phyloP scores from a whole-genome alignment of 2,888 invertebrate genomes.

The Acrobasis repandana region DNA sequence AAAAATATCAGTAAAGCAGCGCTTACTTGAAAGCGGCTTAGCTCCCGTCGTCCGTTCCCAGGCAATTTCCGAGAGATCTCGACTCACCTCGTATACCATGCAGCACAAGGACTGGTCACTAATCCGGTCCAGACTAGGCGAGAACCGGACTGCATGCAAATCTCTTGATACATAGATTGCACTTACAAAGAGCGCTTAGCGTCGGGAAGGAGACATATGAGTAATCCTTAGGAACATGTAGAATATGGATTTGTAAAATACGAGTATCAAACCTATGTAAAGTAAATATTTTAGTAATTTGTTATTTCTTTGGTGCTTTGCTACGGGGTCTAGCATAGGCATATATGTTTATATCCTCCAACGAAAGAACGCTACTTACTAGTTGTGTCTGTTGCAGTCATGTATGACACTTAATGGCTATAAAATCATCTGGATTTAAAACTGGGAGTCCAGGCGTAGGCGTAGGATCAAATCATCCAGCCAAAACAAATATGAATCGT shows the following conservation, averaged over 20 bases:
- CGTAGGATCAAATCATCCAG: too few relatives aligned
- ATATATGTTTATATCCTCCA: too few relatives aligned
- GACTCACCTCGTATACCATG: conserved; percentile 8
- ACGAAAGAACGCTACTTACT: too few relatives aligned
- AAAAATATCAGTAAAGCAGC: not conserved
- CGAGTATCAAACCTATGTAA: too few relatives aligned
- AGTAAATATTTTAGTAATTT: too few relatives aligned
- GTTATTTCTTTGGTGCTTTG: too few relatives aligned
- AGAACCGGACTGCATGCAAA: conserved; percentile 18
- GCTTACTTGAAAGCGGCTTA: conserved; percentile 7
- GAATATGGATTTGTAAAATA: not conserved
- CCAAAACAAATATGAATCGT: too few relatives aligned
- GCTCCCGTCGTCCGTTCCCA: conserved; percentile 14
- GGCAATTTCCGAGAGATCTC: conserved; percentile 19
- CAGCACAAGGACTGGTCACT: not conserved
- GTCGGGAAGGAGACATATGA: conserved; percentile 3
- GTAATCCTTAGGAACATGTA: conserved; percentile 3
- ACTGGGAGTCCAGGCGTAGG: too few relatives aligned
- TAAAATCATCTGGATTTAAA: too few relatives aligned
- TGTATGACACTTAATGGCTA: too few relatives aligned
- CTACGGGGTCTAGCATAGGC: too few relatives aligned
- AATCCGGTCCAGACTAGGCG: conserved; percentile 18
- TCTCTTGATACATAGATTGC: conserved; percentile 7
- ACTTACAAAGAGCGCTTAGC: not conserved
- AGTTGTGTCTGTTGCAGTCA: too few relatives aligned